phyloP scores from a whole-genome alignment of 2,113 vertebrate species.

The Nicator chloris region DNA sequence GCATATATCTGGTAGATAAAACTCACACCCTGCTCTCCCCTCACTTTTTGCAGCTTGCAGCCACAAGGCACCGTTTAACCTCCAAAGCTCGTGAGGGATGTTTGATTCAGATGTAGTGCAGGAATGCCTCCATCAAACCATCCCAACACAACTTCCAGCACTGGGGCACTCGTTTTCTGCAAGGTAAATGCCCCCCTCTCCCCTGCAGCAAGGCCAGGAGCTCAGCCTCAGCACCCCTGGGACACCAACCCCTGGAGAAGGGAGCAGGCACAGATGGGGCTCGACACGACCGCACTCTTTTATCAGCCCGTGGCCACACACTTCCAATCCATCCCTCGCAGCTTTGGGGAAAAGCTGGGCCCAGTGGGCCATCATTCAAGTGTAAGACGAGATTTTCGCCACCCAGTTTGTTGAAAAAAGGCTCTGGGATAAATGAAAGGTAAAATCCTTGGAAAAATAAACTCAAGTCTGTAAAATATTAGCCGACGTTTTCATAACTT shows the following conservation, averaged over 20 bases:
- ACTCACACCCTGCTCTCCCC: background rate
- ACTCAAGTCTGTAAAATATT: constrained; percentile 46
- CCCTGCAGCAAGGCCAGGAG: background rate
- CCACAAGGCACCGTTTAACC: rapidly evolving
- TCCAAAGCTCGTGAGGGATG: background rate
- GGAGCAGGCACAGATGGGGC: background rate
- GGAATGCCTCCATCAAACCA: background rate
- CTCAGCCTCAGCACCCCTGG: background rate
- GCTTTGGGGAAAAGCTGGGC: background rate
- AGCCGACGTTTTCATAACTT: constrained; percentile 55
- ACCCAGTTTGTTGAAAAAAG: constrained; percentile 14
- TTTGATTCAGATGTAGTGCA: too few species aligned
- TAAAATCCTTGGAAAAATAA: constrained; percentile 54
- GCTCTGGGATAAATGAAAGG: constrained; percentile 24
- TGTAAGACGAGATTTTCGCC: background rate
- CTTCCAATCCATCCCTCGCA: background rate
- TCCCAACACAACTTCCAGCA: background rate
- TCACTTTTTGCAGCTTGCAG: background rate
- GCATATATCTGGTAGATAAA: background rate
- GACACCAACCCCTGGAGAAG: background rate
- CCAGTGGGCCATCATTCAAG: background rate
- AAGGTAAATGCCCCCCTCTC: background rate
- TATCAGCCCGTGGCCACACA: background rate
- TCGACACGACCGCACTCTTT: rapidly evolving
- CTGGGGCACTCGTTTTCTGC: background rate